Percentiles rank a stretch among this genome's conserved stretches.
Evolutionary conservation across 2,888 invertebrate species (phyloP).

Genomic region (Cosmopolites sordidus): DNA sequence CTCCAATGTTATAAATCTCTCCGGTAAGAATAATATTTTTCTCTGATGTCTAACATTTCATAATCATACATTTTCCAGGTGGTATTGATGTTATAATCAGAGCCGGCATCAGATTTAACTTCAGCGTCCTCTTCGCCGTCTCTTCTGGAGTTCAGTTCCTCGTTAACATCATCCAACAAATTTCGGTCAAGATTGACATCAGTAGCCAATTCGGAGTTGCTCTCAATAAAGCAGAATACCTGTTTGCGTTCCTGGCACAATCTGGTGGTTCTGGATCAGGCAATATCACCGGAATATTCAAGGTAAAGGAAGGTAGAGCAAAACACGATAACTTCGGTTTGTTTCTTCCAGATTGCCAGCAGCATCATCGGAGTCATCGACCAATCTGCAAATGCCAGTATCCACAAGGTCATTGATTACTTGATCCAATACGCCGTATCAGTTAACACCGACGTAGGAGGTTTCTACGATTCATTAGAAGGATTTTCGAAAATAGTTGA

Average conservation of each 20-base stretch:
- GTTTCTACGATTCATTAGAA: no score
- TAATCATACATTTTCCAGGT: slow-evolving; percentile 2
- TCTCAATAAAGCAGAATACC: slow-evolving; percentile 2
- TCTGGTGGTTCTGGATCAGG: not conserved
- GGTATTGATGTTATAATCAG: not conserved
- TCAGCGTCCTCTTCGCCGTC: not conserved
- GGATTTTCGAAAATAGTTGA: no score
- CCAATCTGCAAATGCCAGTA: no score
- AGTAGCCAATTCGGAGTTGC: not conserved
- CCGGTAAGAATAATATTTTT: not conserved
- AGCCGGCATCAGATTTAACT: slow-evolving; percentile 2
- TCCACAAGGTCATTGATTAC: no score
- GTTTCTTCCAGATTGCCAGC: no score
- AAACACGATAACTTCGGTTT: no score
- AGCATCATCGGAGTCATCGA: no score
- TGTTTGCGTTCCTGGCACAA: slow-evolving; percentile 6
- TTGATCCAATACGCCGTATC: no score
- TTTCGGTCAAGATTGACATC: not conserved
- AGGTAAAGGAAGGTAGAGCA: not conserved
- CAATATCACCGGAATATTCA: slow-evolving; percentile 3
- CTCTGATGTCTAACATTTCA: no score
- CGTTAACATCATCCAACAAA: slow-evolving; percentile 1
- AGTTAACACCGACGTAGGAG: no score
- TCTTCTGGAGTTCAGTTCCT: slow-evolving; percentile 7
- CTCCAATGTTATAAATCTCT: no score